A percentile compares a stretch with the other conserved stretches of the same genome.
These are phyloP conservation scores for Zosterops pallidus DNA, from an alignment of 2,113 vertebrate genomes.

Conservation along the genomic window DNA sequence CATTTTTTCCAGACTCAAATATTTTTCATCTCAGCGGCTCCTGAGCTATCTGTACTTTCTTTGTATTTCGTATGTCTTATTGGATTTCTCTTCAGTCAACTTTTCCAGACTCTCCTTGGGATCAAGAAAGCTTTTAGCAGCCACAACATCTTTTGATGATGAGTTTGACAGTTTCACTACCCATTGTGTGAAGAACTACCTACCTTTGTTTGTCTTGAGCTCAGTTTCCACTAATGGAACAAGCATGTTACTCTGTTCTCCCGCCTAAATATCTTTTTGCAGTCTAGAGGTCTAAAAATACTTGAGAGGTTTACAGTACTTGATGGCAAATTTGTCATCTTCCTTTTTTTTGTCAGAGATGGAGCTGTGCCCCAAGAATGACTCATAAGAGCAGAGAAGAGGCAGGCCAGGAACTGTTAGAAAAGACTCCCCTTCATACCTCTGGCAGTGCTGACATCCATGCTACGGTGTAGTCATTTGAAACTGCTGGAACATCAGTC, in stretches of 20 bases:
- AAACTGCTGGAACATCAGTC: slow-evolving; percentile 38
- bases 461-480: slow-evolving; percentile 28
- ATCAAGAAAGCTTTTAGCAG: slow-evolving; percentile 16
- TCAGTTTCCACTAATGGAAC: slow-evolving; percentile 13
- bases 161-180: slow-evolving; percentile 19
- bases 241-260: neutral
- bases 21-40: neutral
- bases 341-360: neutral
- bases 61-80: neutral
- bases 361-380: neutral
- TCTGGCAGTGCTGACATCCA: slow-evolving; percentile 54
- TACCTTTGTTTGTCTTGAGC: slow-evolving; percentile 47
- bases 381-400: neutral
- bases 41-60: slow-evolving; percentile 25
- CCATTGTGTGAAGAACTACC: slow-evolving; percentile 30
- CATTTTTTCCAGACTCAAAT: slow-evolving; percentile 23
- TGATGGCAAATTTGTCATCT: neutral
- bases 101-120: slow-evolving; percentile 38
- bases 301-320: neutral
- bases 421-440: neutral
- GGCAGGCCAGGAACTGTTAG: neutral
- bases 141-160: slow-evolving; percentile 14
- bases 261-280: neutral
- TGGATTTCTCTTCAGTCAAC: neutral
- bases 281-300: slow-evolving; percentile 18